These are phyloP conservation scores for Tyrannus savana DNA, from an alignment of 2,113 vertebrate genomes.

Conservation along the genomic window DNA sequence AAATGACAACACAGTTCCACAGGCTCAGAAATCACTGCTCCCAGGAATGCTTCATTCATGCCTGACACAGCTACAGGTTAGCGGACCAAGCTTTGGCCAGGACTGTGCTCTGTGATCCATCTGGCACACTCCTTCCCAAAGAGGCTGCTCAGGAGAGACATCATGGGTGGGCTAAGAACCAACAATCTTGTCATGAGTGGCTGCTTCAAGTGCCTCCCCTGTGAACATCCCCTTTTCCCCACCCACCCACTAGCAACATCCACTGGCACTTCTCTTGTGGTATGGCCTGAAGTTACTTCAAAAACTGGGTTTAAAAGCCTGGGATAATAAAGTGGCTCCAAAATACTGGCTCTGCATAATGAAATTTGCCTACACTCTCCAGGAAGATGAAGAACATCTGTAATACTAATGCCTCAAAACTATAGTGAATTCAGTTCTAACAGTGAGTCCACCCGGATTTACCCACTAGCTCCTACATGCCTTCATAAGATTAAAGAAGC, in stretches of 20 bases:
- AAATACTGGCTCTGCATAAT: neutral
- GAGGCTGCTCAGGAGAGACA: neutral
- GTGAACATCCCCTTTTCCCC: neutral
- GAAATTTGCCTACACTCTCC: conserved; percentile 4
- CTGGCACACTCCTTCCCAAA: neutral
- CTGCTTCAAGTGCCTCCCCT: neutral
- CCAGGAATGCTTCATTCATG: neutral
- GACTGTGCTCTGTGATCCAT: neutral
- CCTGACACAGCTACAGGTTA: neutral
- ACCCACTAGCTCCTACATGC: neutral
- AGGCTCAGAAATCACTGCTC: conserved; percentile 1
- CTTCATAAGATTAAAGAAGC: conserved; percentile 44
- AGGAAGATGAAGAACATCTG: conserved; percentile 6
- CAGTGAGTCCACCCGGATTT: conserved; percentile 20
- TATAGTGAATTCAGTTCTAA: neutral
- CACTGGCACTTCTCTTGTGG: neutral
- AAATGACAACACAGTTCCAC: neutral
- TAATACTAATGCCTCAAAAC: neutral
- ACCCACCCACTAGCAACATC: neutral
- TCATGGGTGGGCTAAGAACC: accelerated
- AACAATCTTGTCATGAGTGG: accelerated
- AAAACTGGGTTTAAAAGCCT: neutral
- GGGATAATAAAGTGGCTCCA: neutral
- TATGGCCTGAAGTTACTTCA: neutral
- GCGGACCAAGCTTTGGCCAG: neutral